Percentiles rank a stretch among this genome's conserved stretches.
These are phyloP conservation scores for Dysdera silvatica DNA, from an alignment of 1,140 invertebrate genomes.

Conservation along the genomic window DNA sequence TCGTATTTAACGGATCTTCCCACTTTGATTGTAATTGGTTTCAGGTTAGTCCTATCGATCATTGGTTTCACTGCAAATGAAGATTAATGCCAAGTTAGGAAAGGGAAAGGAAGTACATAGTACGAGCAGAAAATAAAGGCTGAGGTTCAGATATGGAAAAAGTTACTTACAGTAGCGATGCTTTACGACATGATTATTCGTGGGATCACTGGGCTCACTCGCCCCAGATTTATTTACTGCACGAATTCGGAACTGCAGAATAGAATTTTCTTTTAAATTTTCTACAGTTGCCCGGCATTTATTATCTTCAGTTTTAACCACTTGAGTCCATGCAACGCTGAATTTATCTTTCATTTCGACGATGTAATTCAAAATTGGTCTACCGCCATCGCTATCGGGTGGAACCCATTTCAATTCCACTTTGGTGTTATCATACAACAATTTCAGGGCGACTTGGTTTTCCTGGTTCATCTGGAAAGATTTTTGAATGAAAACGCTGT, in stretches of 20 bases:
- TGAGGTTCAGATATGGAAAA: too few relatives aligned
- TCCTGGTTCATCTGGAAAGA: slow-evolving; percentile 67
- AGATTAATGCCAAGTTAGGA: slow-evolving; percentile 22
- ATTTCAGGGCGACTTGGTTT: slow-evolving; percentile 83
- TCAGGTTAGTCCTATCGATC: slow-evolving; percentile 84
- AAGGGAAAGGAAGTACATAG: not conserved
- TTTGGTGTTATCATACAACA: slow-evolving; percentile 72
- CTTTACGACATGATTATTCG: slow-evolving; percentile 85
- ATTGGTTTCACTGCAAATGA: slow-evolving; percentile 68
- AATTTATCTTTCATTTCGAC: slow-evolving; percentile 93
- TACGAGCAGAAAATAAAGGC: too few relatives aligned
- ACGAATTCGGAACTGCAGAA: slow-evolving; percentile 84
- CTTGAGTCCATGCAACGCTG: slow-evolving; percentile 75
- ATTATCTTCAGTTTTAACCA: slow-evolving; percentile 66
- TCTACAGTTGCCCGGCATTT: slow-evolving; percentile 72
- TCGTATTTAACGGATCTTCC: slow-evolving; percentile 86
- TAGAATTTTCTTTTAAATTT: slow-evolving; percentile 83
- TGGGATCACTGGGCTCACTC: slow-evolving; percentile 79
- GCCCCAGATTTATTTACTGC: slow-evolving; percentile 87
- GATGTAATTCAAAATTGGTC: slow-evolving; percentile 81
- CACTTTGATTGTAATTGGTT: slow-evolving; percentile 74
- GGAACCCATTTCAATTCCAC: slow-evolving; percentile 89
- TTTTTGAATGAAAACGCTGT: not conserved
- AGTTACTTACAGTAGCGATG: slow-evolving; percentile 75
- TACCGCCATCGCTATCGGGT: slow-evolving; percentile 83